Base-by-base conservation (phyloP, 2,888 invertebrate species). In the Trissolcus japonicus region DNA sequence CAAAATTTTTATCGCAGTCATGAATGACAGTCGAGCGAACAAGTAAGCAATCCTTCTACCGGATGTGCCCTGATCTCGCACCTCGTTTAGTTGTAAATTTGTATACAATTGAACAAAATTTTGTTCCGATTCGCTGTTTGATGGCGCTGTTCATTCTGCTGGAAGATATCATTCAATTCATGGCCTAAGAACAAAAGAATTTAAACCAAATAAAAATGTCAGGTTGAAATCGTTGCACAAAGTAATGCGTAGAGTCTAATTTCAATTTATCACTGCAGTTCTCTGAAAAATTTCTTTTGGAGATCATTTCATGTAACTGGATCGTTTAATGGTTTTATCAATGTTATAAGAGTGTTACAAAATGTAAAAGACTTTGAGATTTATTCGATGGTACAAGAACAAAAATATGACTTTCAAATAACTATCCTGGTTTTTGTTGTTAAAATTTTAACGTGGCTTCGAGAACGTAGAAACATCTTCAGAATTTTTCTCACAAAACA, bases 71-170 rank as follows among this genome's bases (percentile, higher is more conserved):
- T 65, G 69, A 75, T 75, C 65, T 69, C 55, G 9, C 69, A 43
- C 59, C 63, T 68, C 68, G 68, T 62, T 75, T 75, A 59, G 68
- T 75, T 75, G 68, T 68, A 68, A 62, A 68, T 75, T 75, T 75
- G 57, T 68, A 41, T 59, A 75, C 62, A 75, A 75, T 63, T 63
- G 68, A 68, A 75, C 63, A 21, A 59, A 59, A 68, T 63, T 62
- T 75, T 68, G 57, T 63, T 54, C 35, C 53, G 48, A 63, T 54
- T 51, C 62, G 62, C 67, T 68, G 67, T 68, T 68, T 63, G 56
- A 61, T 61, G 19, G 56, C 56, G 14, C 35, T 67, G 61, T 51
- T 56, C 56, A 61, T 56, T 16, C 55, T 56, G 25, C 29, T 66
- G 56, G 56, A 73, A 66, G 73, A 73, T 73, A 66, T 73, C 73